Evolutionary conservation across 2,888 invertebrate genomes (phyloP).

Genomic region (Mellilla xanthometata): DNA sequence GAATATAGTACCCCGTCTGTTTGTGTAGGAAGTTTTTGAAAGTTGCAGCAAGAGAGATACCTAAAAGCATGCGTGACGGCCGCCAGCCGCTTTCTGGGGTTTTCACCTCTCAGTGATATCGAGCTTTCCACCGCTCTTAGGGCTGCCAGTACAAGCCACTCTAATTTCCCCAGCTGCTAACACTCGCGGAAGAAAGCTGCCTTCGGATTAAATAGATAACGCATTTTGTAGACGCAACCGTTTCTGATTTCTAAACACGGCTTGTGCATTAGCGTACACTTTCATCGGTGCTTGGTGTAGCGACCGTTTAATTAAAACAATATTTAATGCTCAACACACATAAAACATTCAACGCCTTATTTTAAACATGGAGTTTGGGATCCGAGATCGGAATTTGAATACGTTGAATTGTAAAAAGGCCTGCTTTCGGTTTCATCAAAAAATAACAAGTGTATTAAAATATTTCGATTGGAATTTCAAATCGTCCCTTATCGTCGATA

Average conservation of each 20-base stretch:
- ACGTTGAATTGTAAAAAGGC: no score
- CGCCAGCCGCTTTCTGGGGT: constrained; percentile 53
- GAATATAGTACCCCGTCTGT: constrained; percentile 16
- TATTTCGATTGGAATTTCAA: constrained; percentile 40
- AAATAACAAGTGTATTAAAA: constrained; percentile 14
- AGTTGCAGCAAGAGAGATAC: constrained; percentile 30
- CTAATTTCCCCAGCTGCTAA: constrained; percentile 9
- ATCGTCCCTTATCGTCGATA: constrained; percentile 61
- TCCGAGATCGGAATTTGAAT: no score
- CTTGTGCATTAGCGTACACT: neutral
- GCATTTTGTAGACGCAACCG: constrained; percentile 1
- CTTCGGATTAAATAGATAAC: neutral
- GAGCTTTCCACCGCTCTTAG: constrained; percentile 63
- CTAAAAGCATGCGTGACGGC: constrained; percentile 55
- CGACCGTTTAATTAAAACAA: no score
- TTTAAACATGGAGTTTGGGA: no score
- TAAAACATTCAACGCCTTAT: no score
- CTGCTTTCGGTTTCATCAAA: no score
- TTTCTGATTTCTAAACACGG: constrained; percentile 6
- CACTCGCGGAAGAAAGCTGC: constrained; percentile 7
- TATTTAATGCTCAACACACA: no score
- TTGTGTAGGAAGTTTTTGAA: constrained; percentile 34
- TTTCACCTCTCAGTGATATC: constrained; percentile 63
- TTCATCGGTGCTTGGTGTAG: no score
- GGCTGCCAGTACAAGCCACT: constrained; percentile 41